Conservation (phyloP, 2,888 invertebrate genomes). For the Sinelater perroti region DNA sequence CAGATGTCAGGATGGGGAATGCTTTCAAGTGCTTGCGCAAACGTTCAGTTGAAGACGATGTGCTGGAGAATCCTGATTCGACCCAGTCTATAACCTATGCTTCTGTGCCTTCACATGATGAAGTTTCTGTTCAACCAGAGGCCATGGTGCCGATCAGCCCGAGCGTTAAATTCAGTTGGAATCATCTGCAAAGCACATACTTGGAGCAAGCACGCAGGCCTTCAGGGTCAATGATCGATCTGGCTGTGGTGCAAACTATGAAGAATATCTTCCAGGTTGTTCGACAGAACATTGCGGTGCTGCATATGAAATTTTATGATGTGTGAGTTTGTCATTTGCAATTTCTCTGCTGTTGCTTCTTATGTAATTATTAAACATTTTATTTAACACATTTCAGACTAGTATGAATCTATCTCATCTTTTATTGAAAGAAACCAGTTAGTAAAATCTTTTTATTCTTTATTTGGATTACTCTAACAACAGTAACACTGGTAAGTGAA, state of each 20-base stretch:
- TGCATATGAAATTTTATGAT: not conserved
- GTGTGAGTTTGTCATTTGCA: not conserved
- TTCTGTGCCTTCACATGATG: not conserved
- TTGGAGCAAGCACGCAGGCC: not conserved
- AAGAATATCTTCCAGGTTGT: not conserved
- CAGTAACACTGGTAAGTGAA: too few species aligned
- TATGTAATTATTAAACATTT: too few species aligned
- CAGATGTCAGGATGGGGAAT: too few species aligned
- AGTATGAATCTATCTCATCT: too few species aligned
- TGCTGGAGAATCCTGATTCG: not conserved
- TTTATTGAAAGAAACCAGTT: too few species aligned
- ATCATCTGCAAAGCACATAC: not conserved
- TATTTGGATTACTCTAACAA: too few species aligned
- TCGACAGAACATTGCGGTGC: not conserved
- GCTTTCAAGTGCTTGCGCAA: too few species aligned
- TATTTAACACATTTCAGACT: not conserved
- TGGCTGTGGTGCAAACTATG: not conserved
- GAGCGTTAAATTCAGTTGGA: slow-evolving; percentile 2
- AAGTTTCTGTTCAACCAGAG: not conserved
- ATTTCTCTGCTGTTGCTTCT: not conserved
- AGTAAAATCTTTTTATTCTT: too few species aligned
- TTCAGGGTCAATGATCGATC: not conserved
- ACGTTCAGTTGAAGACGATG: not conserved
- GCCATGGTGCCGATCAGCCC: not conserved
- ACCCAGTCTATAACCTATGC: not conserved